Evolutionary conservation across 2,797 vertebrate species (phyloP), one percentile per base, ranked within the genome.

Genomic region (Chloroceryle inda): DNA sequence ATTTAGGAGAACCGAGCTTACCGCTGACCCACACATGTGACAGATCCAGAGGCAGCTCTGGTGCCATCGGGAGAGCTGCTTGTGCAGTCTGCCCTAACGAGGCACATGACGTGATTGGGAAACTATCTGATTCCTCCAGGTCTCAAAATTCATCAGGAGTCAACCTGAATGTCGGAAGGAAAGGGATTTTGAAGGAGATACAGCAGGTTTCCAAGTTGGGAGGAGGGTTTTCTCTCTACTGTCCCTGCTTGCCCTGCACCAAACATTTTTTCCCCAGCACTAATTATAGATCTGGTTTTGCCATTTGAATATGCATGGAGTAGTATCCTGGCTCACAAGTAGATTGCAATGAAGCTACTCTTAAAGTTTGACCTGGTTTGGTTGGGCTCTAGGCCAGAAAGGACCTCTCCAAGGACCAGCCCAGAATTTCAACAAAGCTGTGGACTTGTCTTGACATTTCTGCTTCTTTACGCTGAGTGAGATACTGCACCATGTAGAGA

Each of bases 111-210:
- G 85, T 88, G 93, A 94, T 9, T 85, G 95, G 96, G 96, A 97
- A 97, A 96, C 96, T 97, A 96, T 97, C 95, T 80, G 88, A 96
- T 92, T 94, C 94, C 96, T 97, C 91, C 91, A 92, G 81, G 96
- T 95, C 95, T 96, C 95, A 90, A 88, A 96, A 97, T 96, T 97
- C 93, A 94, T 89, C 94, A 96, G 95, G 96, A 97, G 96, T 95
- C 95, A 96, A 88, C 77, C 49, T 93, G 93, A 95, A 93, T 91
- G 96, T 96, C 13, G 96, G 96, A 95, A 96, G 96, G 95, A 96
- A 97, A 97, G 84, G 83, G 96, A 31, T 96, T 97, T 96, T 92
- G 85, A 96, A 96, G 95, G 92, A 94, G 94, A 77, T 88, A 37
- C 67, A 69, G 33, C 69, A 83, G 58, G 75, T 81, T 92, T 91